Evolutionary conservation across 2,797 vertebrate genomes (phyloP), one percentile per base, ranked within the genome.

Genomic region (Lophotriccus pileatus): DNA sequence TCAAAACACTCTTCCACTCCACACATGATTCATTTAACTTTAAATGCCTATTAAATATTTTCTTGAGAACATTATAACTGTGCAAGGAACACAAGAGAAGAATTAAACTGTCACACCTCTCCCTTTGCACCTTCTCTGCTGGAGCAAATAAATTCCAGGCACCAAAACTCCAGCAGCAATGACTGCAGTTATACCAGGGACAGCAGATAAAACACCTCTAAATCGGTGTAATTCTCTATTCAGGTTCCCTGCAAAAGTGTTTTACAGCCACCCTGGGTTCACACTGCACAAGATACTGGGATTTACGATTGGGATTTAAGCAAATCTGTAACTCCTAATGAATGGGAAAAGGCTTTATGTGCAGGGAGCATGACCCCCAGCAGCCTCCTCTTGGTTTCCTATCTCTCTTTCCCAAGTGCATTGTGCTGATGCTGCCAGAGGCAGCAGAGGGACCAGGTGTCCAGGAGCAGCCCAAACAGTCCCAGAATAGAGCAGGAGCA

Each of bases 121-220:
- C 75, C 87, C 75, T 89, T 77, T 95, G 75, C 95, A 96, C 93
- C 91, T 94, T 89, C 89, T 93, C 85, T 94, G 84, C 82, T 55
- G 64, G 62, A 92, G 64, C 84, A 89, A 91, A 93, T 85, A 87
- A 94, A 85, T 95, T 95, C 94, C 89, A 94, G 83, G 64, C 83
- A 86, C 76, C 94, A 90, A 49, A 91, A 82, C 41, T 84, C 66
- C 67, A 90, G 87, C 74, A 79, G 70, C 36, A 87, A 52, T 0
- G 0, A 46, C 12, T 84, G 80, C 64, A 94, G 60, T 70, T 70
- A 73, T 79, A 86, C 50, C 80, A 93, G 74, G 80, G 84, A 90
- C 80, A 93, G 80, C 68, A 75, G 91, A 93, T 60, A 96, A 97
- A 96, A 97, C 93, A 94, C 87, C 91, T 92, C 89, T 94, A 96